Evolutionary conservation across 1,140 invertebrate genomes (phyloP), one percentile per base, ranked within the genome.

Genomic region (Drosophila simulans): DNA sequence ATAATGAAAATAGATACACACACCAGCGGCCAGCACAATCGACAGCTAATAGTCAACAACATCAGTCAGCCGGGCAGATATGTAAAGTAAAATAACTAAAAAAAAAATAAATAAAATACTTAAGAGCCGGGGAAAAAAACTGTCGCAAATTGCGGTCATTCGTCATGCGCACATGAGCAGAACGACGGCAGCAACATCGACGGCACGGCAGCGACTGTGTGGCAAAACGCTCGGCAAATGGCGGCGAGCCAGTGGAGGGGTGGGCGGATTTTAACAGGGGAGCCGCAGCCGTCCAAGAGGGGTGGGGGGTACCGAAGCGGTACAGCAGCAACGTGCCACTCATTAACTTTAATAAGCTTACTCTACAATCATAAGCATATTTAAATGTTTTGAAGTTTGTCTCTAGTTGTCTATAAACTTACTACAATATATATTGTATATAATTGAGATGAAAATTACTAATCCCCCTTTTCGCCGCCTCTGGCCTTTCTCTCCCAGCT

Each of bases 71-170:
- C 46, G 34, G 54, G 70, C 49, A 75, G 83, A 63, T 71, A 75
- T 81, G 74, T 71, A 77, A 80, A 79, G 65, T 72, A 66, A 69
- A 76, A 68, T 17, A 78, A 59, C 68, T 66, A 76, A 69, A 74
- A 75, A 75, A 20, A 43, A 31, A 72, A 73, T 68, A 70, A 31
- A 31, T 31, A 31, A 31, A 10, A 73, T 68, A 70, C 37, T 51
- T 59, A 64, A 60, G 35, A 64, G 64, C 59, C 49, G 31, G 58
- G 55, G 25, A 58, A 75, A 75, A 69, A 89, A 89, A 89, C 82
- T 89, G 85, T 89, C 84, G 85, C 84, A 89, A 89, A 91, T 91
- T 91, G 84, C 89, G 89, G 89, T 91, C 88, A 91, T 91, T 91
- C 89, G 89, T 91, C 89, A 91, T 91, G 89, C 89, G 89, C 89